These are phyloP conservation scores for Parapristionchus giblindavisi DNA, from an alignment of 2,888 invertebrate species.

Conservation along the genomic window DNA sequence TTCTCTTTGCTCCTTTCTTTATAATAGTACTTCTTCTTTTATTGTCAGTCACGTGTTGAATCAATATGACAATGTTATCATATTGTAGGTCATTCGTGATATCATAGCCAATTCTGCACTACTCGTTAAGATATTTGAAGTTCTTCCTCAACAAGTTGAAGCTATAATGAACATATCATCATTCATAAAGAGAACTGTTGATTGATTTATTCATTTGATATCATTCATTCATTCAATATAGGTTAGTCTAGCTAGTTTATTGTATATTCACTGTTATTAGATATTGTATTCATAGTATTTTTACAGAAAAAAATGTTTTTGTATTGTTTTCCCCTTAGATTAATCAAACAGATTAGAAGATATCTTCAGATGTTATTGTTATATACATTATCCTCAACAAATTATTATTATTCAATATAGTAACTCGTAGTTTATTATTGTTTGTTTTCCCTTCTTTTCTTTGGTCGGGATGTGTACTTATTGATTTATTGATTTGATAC, in stretches of 20 bases:
- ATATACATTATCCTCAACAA: too few species aligned
- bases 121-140: slow-evolving; percentile 26
- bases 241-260: too few species aligned
- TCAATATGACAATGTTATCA: background rate
- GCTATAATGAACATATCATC: slow-evolving; percentile 13
- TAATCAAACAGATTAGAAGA: too few species aligned
- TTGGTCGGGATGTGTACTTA: background rate
- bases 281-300: too few species aligned
- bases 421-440: background rate
- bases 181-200: slow-evolving; percentile 4
- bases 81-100: slow-evolving; percentile 16
- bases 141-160: slow-evolving; percentile 8
- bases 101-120: slow-evolving; percentile 15
- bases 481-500: background rate
- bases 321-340: too few species aligned
- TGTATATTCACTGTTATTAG: too few species aligned
- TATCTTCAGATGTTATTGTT: too few species aligned
- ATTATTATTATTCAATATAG: too few species aligned
- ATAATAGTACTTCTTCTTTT: background rate
- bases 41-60: background rate
- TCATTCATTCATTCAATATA: too few species aligned
- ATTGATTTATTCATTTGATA: background rate
- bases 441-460: background rate
- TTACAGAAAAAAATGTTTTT: too few species aligned
- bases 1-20: too few species aligned